Conservation (phyloP, 2,888 invertebrate species). For the Formica aserva region DNA sequence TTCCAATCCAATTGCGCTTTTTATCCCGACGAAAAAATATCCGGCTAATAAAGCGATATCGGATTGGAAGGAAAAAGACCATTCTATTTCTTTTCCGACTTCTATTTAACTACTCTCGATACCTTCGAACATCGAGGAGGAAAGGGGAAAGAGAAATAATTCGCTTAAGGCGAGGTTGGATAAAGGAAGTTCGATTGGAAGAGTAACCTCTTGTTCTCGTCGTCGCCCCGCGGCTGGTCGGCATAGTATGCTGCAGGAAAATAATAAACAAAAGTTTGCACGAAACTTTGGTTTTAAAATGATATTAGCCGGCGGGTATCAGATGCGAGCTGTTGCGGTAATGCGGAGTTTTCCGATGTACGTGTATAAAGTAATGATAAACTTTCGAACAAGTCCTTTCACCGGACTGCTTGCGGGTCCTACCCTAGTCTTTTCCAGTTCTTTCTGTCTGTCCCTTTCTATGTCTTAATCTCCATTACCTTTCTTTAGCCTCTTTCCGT, state of each 20-base stretch:
- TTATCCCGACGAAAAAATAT: slow-evolving; percentile 38
- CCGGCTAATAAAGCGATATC: slow-evolving; percentile 45
- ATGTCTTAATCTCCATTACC: background rate
- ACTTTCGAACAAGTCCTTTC: slow-evolving; percentile 81
- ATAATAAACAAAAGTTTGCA: slow-evolving; percentile 83
- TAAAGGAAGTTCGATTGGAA: slow-evolving; percentile 73
- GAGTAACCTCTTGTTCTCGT: slow-evolving; percentile 42
- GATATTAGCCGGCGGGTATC: slow-evolving; percentile 79
- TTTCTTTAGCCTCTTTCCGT: background rate
- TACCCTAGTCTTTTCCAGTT: slow-evolving; percentile 33
- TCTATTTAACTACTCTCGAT: slow-evolving; percentile 60
- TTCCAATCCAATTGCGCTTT: slow-evolving; percentile 8
- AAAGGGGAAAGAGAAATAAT: slow-evolving; percentile 29
- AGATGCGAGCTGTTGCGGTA: slow-evolving; percentile 53
- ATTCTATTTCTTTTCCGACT: slow-evolving; percentile 45
- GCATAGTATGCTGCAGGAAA: slow-evolving; percentile 69
- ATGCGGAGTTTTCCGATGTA: slow-evolving; percentile 73
- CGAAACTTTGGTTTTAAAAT: slow-evolving; percentile 84
- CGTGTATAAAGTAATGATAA: slow-evolving; percentile 82
- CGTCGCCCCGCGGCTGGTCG: slow-evolving; percentile 8
- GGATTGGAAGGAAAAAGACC: background rate
- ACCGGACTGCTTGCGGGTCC: slow-evolving; percentile 59
- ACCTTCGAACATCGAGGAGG: slow-evolving; percentile 49
- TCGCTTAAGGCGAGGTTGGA: slow-evolving; percentile 56
- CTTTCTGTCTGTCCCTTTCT: slow-evolving; percentile 36